phyloP scores from a whole-genome alignment of 2,888 invertebrate genomes.

The Himalopsyche tibetana region DNA sequence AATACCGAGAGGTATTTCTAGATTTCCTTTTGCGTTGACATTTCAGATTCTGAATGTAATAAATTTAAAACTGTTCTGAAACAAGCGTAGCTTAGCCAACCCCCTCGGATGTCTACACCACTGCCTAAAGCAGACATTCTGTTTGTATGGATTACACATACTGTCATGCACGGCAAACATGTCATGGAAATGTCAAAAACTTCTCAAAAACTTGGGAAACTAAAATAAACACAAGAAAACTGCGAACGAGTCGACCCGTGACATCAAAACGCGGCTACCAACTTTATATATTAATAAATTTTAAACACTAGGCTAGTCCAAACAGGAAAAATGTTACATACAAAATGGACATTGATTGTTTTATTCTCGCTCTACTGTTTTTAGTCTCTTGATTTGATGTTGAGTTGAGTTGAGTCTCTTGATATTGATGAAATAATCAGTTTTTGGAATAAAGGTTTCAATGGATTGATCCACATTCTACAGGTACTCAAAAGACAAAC shows the following conservation, averaged over 20 bases:
- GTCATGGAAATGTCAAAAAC: slow-evolving; percentile 40
- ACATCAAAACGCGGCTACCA: slow-evolving; percentile 14
- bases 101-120: background rate
- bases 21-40: too few species aligned
- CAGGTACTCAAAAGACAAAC: too few species aligned
- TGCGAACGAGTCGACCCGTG: slow-evolving; percentile 34
- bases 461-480: too few species aligned
- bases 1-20: too few species aligned
- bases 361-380: too few species aligned
- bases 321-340: background rate
- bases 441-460: too few species aligned
- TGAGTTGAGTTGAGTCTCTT: too few species aligned
- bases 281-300: slow-evolving; percentile 37
- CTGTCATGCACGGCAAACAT: slow-evolving; percentile 18
- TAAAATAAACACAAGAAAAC: slow-evolving; percentile 38
- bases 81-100: background rate
- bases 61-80: slow-evolving; percentile 20
- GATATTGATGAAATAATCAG: too few species aligned
- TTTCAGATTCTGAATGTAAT: background rate
- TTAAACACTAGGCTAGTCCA: background rate
- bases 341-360: too few species aligned
- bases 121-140: background rate
- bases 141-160: slow-evolving; percentile 14
- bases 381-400: too few species aligned
- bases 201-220: slow-evolving; percentile 32